Percentiles rank a stretch among this genome's conserved stretches.
Conservation (phyloP, 2,888 invertebrate species). For the Dinocampus coccinellae region DNA sequence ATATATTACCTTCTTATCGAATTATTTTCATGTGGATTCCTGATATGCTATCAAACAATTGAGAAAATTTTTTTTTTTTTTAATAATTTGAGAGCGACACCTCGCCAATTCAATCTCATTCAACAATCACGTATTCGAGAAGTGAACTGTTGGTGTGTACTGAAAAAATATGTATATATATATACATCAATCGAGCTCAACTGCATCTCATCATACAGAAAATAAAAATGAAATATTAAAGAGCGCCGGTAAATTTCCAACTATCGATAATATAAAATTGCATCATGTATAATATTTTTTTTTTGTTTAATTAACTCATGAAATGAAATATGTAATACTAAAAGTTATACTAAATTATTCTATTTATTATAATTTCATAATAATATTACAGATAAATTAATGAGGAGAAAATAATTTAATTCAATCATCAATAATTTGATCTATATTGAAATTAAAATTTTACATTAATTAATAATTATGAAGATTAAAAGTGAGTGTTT, state of each 20-base stretch:
- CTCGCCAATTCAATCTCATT: neutral
- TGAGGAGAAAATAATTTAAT: neutral
- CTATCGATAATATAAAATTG: neutral
- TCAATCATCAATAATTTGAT: neutral
- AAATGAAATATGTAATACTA: too few relatives aligned
- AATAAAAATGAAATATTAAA: neutral
- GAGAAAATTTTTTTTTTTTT: neutral
- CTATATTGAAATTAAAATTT: neutral
- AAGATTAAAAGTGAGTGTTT: neutral
- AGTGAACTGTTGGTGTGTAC: too few relatives aligned
- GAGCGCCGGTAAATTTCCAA: slow-evolving; percentile 6
- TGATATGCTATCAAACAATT: neutral
- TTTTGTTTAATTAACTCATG: too few relatives aligned
- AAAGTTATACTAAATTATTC: too few relatives aligned
- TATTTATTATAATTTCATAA: neutral
- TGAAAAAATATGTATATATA: neutral
- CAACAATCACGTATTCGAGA: neutral
- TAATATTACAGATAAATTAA: neutral
- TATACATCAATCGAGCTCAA: neutral
- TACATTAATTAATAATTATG: neutral
- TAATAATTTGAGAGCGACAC: neutral
- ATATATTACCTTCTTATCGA: neutral
- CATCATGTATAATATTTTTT: too few relatives aligned
- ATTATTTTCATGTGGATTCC: neutral
- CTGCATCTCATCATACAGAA: too few relatives aligned